A percentile compares a stretch with the other conserved stretches of the same genome.
phyloP scores from a whole-genome alignment of 2,888 invertebrate species.

The Leptinotarsa rubiginosa region DNA sequence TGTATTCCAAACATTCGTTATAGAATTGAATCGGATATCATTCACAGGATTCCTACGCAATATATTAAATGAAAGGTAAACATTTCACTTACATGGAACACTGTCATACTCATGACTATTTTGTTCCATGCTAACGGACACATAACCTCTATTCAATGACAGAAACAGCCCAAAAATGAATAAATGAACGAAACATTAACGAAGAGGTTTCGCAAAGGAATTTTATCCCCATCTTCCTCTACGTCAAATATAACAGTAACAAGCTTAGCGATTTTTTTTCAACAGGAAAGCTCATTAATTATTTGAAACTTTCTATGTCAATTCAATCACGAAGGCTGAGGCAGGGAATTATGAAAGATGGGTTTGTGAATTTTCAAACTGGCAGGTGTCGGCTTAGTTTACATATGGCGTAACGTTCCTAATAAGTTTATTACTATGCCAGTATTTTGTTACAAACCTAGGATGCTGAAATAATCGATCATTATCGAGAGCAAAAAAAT shows the following conservation, averaged over 20 bases:
- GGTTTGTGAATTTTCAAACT: background rate
- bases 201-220: background rate
- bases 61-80: no score
- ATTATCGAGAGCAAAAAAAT: no score
- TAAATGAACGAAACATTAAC: background rate
- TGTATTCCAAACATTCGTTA: no score
- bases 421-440: background rate
- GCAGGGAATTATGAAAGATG: background rate
- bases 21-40: no score
- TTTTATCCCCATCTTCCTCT: background rate
- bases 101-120: no score
- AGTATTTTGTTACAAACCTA: background rate
- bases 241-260: background rate
- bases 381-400: background rate
- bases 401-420: background rate
- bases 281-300: background rate
- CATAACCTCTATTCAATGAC: background rate
- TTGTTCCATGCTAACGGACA: no score
- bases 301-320: background rate
- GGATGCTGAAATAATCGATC: no score
- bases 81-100: no score
- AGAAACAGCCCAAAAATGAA: background rate
- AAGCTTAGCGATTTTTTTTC: background rate
- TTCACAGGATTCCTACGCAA: no score
- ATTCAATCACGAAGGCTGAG: background rate